phyloP scores from a whole-genome alignment of 2,797 vertebrate species.

The Sebastes flavidus region DNA sequence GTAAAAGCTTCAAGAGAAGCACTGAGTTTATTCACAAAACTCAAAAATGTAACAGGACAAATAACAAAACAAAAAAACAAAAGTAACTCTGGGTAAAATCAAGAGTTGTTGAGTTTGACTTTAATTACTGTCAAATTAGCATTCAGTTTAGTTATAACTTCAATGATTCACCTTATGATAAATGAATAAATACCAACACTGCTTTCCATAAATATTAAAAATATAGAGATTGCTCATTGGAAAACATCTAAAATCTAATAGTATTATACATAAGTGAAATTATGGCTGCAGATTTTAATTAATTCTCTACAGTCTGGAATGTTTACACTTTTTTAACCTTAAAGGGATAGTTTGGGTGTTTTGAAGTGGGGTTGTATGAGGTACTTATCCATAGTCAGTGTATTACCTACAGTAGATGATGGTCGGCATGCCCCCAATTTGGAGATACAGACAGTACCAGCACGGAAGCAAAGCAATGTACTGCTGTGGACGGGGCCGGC shows the following conservation, averaged over 20 bases:
- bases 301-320: neutral
- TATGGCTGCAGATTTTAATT: neutral
- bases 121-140: too few species aligned
- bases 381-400: too few species aligned
- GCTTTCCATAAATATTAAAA: neutral
- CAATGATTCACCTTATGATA: neutral
- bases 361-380: too few species aligned
- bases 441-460: too few species aligned
- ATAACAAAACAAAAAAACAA: neutral
- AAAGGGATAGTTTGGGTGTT: neutral
- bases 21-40: neutral
- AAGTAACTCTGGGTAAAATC: neutral
- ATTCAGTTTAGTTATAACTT: neutral
- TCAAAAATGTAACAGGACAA: neutral
- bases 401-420: too few species aligned
- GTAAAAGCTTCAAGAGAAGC: neutral
- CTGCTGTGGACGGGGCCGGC: too few species aligned
- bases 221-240: too few species aligned
- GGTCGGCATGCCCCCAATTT: too few species aligned
- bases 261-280: neutral
- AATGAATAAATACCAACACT: too few species aligned
- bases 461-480: too few species aligned
- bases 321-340: neutral
- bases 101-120: too few species aligned
- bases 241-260: too few species aligned